Conservation (phyloP, 2,888 invertebrate species). For the Luffia ferchaultella region DNA sequence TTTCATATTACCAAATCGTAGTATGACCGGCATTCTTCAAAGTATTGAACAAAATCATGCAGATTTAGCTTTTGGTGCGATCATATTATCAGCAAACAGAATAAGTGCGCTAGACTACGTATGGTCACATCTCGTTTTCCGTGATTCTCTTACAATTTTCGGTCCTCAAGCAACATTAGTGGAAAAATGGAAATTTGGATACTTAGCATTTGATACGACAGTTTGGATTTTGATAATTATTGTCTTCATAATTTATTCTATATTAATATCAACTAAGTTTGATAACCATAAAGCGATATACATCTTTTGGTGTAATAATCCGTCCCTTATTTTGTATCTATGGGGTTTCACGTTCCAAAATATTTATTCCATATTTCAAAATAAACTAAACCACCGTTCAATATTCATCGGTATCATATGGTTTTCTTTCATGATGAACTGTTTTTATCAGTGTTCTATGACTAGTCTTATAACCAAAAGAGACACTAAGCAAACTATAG, state of each 20-base stretch:
- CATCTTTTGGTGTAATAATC: not conserved
- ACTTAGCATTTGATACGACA: not conserved
- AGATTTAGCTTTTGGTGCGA: conserved; percentile 10
- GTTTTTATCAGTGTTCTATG: conserved; percentile 9
- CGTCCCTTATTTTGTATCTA: conserved; percentile 1
- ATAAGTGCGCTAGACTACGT: conserved; percentile 7
- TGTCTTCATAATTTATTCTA: not conserved
- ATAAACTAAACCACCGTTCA: not conserved
- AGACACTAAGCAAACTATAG: conserved; percentile 3
- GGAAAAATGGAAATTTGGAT: conserved; percentile 12
- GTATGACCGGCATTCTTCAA: conserved; percentile 9
- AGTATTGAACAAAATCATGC: conserved; percentile 9
- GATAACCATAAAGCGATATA: not conserved
- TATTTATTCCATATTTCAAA: not conserved
- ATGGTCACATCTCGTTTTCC: conserved; percentile 9
- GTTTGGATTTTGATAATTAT: not conserved
- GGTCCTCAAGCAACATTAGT: conserved; percentile 4
- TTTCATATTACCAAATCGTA: conserved; percentile 9
- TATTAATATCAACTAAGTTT: not conserved
- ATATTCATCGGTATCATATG: conserved; percentile 10
- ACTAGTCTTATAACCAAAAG: conserved; percentile 10
- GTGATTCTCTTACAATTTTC: conserved; percentile 7
- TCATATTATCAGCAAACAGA: conserved; percentile 7
- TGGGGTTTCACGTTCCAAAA: conserved; percentile 1
- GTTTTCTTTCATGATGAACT: conserved; percentile 9